phyloP scores from a whole-genome alignment of 2,113 vertebrate species.

The Nannobrachium achirus region DNA sequence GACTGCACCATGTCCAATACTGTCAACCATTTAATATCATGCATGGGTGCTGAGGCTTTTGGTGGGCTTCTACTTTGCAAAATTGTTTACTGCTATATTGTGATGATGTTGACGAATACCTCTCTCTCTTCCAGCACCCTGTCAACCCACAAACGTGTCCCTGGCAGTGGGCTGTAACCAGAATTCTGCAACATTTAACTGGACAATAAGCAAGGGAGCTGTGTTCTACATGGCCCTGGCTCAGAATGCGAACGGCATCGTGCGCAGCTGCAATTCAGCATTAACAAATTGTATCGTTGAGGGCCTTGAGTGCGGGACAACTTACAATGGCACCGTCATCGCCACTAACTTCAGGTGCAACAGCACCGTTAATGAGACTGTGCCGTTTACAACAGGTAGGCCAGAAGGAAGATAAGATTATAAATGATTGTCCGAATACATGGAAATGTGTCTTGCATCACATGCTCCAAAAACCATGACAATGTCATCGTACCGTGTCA shows the following conservation, averaged over 20 bases:
- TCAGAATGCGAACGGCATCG: slow-evolving; percentile 51
- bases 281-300: slow-evolving; percentile 57
- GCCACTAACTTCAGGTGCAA: slow-evolving; percentile 74
- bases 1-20: too few species aligned
- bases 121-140: slow-evolving; percentile 71
- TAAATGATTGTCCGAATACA: too few species aligned
- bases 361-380: slow-evolving; percentile 57
- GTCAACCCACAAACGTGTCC: slow-evolving; percentile 60
- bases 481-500: not conserved
- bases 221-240: slow-evolving; percentile 64
- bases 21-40: too few species aligned
- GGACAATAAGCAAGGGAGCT: slow-evolving; percentile 59
- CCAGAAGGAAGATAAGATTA: not conserved
- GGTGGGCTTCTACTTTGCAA: not conserved
- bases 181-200: slow-evolving; percentile 60
- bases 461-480: not conserved
- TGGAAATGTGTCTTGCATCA: not conserved
- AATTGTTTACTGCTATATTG: not conserved
- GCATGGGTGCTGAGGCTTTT: too few species aligned
- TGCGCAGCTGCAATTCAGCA: slow-evolving; percentile 50
- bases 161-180: slow-evolving; percentile 60
- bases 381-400: slow-evolving; percentile 71
- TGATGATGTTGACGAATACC: not conserved
- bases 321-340: slow-evolving; percentile 66
- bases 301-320: slow-evolving; percentile 72